These are phyloP conservation scores for Anguilla obscura DNA, from an alignment of 2,797 vertebrate genomes.

Conservation along the genomic window DNA sequence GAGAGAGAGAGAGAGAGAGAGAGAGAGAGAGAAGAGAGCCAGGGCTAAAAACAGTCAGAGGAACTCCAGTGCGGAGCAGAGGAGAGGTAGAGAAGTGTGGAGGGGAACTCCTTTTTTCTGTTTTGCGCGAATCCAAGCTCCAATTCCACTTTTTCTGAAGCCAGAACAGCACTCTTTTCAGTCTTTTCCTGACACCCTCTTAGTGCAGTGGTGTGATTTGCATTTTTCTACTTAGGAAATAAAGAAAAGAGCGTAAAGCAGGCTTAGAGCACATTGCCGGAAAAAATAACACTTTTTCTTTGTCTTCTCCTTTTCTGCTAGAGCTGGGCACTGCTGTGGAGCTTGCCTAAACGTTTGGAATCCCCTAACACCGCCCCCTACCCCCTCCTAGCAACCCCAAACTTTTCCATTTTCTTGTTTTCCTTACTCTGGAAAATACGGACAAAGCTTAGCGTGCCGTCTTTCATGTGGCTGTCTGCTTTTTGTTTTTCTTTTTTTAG, in stretches of 20 bases:
- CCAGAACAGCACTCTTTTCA: background rate
- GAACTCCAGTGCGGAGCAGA: background rate
- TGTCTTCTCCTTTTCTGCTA: background rate
- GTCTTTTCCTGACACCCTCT: background rate
- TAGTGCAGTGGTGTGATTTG: background rate
- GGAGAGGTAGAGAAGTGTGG: background rate
- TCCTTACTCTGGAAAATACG: constrained; percentile 13
- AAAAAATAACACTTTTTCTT: constrained; percentile 7
- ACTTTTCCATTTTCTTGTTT: constrained; percentile 18
- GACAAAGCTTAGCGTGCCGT: background rate
- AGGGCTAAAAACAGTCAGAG: background rate
- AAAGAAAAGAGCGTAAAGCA: background rate
- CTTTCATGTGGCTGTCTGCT: background rate
- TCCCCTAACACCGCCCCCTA: background rate
- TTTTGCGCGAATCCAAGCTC: background rate
- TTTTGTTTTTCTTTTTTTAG: background rate
- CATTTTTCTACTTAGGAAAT: background rate
- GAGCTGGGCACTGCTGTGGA: constrained; percentile 11
- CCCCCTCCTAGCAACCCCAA: background rate
- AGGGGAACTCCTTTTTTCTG: background rate
- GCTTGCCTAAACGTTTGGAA: constrained; percentile 14
- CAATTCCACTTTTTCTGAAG: background rate
- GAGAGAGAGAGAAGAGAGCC: constrained; percentile 41
- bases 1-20: constrained; percentile 52
- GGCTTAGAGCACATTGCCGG: background rate